Base-by-base conservation (phyloP, 2,888 invertebrate genomes). In the Tricholauxania praeusta region DNA sequence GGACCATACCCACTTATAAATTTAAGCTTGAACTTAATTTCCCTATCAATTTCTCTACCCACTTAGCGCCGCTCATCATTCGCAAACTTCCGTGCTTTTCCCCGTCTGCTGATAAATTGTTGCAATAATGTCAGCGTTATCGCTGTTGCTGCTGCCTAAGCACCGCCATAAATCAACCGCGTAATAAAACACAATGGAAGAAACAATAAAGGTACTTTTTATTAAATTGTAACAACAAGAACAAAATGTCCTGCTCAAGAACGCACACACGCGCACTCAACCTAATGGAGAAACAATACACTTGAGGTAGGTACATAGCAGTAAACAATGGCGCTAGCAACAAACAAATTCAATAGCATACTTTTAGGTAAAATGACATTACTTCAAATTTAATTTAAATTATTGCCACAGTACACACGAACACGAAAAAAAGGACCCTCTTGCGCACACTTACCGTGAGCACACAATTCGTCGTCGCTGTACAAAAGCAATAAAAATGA, bases 311-410 rank as follows among this genome's bases (percentile, higher is more conserved):
- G 74, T 72, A 78, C 69, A 78, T 76, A 78, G 76, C 76, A 79
- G 72, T 71, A 74, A 76, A 74, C 76, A 28, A 59, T 48, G 6
- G 12, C 15, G 15, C 14, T 15, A 49, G 17, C 12, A 15, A 39
- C 39, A 39, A 2, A 39, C 39, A 39, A 49, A 62, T n/a, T 22
- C 14, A n/a, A n/a, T 49, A 52, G 71, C 55, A 55, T 59, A 53
- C 72, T 72, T 72, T 67, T 67, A 19, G 66, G 66, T 60, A 32
- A 80, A 81, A 81, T 80, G 82, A 80, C 83, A 83, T 81, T 82
- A 79, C 80, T 79, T 82, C 76, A 82, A 81, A 83, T 83, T 81
- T 83, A 83, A 83, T 83, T 81, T 81, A 81, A 82, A 80, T 82
- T 83, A 83, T 79, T 80, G 69, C 78, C 59, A 32, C 12, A 48